A percentile compares a stretch with the other conserved stretches of the same genome.
phyloP scores from a whole-genome alignment of 2,797 vertebrate species.

The Sebastes taczanowskii region DNA sequence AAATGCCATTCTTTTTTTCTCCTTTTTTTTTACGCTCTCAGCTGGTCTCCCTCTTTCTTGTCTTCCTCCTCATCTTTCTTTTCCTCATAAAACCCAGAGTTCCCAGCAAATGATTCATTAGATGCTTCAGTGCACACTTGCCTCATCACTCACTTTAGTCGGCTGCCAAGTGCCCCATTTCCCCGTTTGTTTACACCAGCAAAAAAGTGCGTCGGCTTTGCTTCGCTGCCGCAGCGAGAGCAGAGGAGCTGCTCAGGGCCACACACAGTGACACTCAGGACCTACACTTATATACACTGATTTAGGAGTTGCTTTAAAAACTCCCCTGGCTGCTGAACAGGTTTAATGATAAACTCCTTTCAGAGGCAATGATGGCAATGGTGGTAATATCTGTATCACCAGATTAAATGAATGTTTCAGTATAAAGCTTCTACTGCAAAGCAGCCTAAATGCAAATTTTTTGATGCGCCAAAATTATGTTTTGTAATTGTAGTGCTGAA shows the following conservation, averaged over 20 bases:
- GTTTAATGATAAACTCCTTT: conserved; percentile 52
- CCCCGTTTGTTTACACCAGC: conserved; percentile 80
- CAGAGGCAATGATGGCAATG: conserved; percentile 28
- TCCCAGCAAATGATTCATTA: conserved; percentile 81
- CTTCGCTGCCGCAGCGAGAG: conserved; percentile 58
- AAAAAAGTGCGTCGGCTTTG: conserved; percentile 69
- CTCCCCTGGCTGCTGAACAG: conserved; percentile 31
- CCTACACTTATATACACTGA: conserved; percentile 55
- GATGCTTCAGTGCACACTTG: conserved; percentile 81
- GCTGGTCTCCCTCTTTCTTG: conserved; percentile 53
- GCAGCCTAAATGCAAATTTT: not conserved
- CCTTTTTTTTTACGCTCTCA: conserved; percentile 26
- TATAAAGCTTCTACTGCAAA: not conserved
- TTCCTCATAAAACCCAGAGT: conserved; percentile 73
- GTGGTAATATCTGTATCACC: conserved; percentile 22
- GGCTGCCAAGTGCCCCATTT: conserved; percentile 82
- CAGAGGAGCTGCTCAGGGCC: conserved; percentile 63
- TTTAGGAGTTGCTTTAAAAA: conserved; percentile 62
- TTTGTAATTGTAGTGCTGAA: not conserved
- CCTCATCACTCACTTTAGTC: conserved; percentile 79
- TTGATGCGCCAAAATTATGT: not conserved
- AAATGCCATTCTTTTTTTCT: conserved; percentile 21
- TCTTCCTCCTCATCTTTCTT: conserved; percentile 69
- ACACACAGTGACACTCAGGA: conserved; percentile 76
- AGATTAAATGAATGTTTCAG: not conserved